These are phyloP conservation scores for Lutraria rhynchaena DNA, from an alignment of 1,140 invertebrate species.

Conservation along the genomic window DNA sequence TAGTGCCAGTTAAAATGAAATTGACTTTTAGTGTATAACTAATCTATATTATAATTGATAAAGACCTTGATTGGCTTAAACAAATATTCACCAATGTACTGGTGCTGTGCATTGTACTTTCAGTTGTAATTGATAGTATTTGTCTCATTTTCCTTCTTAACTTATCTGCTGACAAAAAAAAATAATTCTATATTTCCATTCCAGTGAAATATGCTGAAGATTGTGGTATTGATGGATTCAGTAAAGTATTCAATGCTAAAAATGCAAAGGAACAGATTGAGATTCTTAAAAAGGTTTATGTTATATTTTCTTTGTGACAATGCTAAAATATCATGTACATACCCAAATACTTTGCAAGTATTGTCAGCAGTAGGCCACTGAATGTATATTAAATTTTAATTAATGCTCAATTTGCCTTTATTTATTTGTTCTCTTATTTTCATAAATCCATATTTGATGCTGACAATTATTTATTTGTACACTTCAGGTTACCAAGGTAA, in stretches of 20 bases:
- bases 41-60: no score
- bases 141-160: neutral
- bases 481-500: constrained; percentile 24
- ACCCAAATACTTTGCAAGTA: no score
- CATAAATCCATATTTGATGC: neutral
- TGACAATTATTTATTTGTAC: neutral
- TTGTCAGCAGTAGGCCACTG: no score
- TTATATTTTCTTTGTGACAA: neutral
- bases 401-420: no score
- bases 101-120: neutral
- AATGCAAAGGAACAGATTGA: constrained; percentile 49
- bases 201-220: neutral
- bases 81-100: neutral
- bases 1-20: no score
- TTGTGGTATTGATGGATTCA: neutral
- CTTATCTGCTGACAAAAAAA: neutral
- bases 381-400: no score
- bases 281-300: constrained; percentile 28
- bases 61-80: no score
- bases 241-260: neutral
- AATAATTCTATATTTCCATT: neutral
- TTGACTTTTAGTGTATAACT: no score
- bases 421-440: no score
- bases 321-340: no score
- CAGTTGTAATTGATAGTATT: neutral